Evolutionary conservation across 1,140 invertebrate genomes (phyloP), one percentile per base, ranked within the genome.

Genomic region (Zaprionus ornatus): DNA sequence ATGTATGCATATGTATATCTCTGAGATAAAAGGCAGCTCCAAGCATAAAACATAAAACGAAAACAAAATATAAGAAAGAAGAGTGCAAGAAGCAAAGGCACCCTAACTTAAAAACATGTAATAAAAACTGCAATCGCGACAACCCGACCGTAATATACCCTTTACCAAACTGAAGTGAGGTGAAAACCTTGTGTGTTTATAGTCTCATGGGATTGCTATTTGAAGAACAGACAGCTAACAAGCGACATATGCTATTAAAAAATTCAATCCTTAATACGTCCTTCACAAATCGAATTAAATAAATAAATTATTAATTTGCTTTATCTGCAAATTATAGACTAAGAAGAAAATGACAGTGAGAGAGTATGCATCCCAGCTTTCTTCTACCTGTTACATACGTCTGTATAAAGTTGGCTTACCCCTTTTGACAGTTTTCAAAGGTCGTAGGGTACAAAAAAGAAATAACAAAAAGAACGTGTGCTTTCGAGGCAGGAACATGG

Each of bases 21-120:
- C 56, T 50, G 48, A 83, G 84, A 87, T 87, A 88, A 88, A 87
- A 87, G 74, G 62, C 76, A 72, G 80, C 75, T 69, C 75, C 66
- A 62, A 61, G 52, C 71, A 77, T 13, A 29, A 56, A 77, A 74
- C 55, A 25, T n/a, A 67, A 77, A 72, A 54, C 65, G 59, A 69
- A 56, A 19, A 67, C 45, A 87, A 90, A 90, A 88, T 75, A 78
- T 66, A 55, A 35, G 27, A 21, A 59, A 67, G 35, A 54, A 32
- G 56, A 56, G 50, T 23, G 55, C 57, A 64, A 65, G 65, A 54
- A 37, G 56, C 45, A 60, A 55, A 62, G 50, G 35, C 57, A 74
- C 69, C 65, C 25, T 57, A 66, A 55, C 48, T 63, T 66, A 75
- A 78, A 85, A 74, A 68, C 61, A 74, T 68, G 35, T 59, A 70